Base-by-base conservation (phyloP, 1,140 invertebrate species). In the Drosophila carrolli region DNA sequence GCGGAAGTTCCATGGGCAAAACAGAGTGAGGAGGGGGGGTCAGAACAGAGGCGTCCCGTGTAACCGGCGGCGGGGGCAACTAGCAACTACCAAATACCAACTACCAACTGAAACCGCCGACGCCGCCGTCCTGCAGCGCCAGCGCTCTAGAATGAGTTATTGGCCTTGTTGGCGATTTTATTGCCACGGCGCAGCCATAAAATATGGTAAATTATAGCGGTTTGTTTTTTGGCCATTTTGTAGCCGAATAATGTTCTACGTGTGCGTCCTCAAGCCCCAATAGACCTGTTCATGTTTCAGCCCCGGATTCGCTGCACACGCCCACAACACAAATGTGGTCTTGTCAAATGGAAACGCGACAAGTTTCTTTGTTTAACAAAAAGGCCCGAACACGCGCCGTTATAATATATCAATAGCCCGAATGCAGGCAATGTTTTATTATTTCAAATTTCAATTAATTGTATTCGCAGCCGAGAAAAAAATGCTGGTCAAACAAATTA, bases 141-240 rank as follows among this genome's bases (percentile, higher is more conserved):
- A 71, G 73, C 63, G 81, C 81, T 81, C 75, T 90, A 89, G 81
- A 91, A 91, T 91, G 90, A 91, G 84, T 91, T 91, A 91, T 91
- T 74, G 83, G 68, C 81, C 83, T 91, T 91, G 90, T 91, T 91
- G 90, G 80, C 86, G 83, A 91, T 91, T 91, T 91, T 91, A 91
- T 91, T 91, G 90, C 90, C 90, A 85, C 90, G 91, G 78, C 78
- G 86, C 90, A 91, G 90, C 88, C 90, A 91, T 91, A 91, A 91
- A 91, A 91, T 91, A 91, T 91, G 90, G 90, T 91, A 91, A 91
- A 91, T 91, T 91, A 91, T 91, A 91, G 90, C 88, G 90, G 90
- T 91, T 91, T 91, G 90, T 91, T 85, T 83, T 91, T 91, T 91
- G 86, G 90, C 90, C 90, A 91, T 91, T 91, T 91, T 91, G 90